Evolutionary conservation across 2,113 vertebrate genomes (phyloP), one percentile per base, ranked within the genome.

Genomic region (Hippocampus comes): DNA sequence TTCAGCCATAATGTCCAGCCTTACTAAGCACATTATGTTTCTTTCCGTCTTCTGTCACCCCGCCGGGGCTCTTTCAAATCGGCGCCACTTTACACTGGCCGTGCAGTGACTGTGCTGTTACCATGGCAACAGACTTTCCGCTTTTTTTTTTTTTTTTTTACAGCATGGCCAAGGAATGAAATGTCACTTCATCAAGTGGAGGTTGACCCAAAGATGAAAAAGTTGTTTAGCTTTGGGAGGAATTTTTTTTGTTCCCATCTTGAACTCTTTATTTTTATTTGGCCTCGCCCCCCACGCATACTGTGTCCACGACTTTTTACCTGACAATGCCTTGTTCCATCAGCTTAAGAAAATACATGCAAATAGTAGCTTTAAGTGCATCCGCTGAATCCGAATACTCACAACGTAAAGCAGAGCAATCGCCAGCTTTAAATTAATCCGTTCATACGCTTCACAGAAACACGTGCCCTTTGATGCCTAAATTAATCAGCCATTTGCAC

Each of bases 111-210:
- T 87, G 86, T 77, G 78, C 27, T 23, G 84, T 91, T 88, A 57
- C 87, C 82, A 87, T 88, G 63, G 89, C 78, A 89, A 91, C 87
- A 84, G 71, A 76, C 69, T 86, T 67, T 34, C 17, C 67, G 23
- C 11, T 30, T 27, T 65, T 60, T 79, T 77, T 73, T 34, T 34
- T 68, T 80, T 75, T 73, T 77, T 76, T 75, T 73, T 41, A 21
- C 66, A 80, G 70, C 25, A 53, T 2, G 49, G 73, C 67, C 59
- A 18, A 66, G 66, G 72, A 82, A 84, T 73, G 27, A 89, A 89
- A 89, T 88, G 86, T 77, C 82, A 85, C 68, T 84, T 82, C 42
- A 71, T 71, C 73, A 38, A 38, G 34, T 38, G 38, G 67, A 3
- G 72, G 23, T 2, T 74, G 78, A 79, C 64, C 25, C 48, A 25